Conservation (phyloP, 1,140 invertebrate species). For the Drosophila nikananu region DNA sequence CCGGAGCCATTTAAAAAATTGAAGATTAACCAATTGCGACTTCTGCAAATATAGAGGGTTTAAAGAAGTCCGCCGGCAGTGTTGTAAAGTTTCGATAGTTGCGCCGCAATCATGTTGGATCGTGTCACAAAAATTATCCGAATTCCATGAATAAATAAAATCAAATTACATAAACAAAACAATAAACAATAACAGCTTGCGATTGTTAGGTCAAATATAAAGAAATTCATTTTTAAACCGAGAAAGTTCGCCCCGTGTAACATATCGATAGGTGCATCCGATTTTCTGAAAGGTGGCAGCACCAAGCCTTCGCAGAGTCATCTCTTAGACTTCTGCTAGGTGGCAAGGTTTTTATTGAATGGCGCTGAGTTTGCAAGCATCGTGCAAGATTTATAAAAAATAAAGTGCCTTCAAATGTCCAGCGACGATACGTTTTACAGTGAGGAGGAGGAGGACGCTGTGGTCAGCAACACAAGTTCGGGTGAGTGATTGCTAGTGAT, state of each 20-base stretch:
- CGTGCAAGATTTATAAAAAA: neutral
- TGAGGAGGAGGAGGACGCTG: conserved; percentile 14
- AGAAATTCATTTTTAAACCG: neutral
- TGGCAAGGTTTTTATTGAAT: conserved; percentile 25
- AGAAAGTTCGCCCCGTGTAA: too few species aligned
- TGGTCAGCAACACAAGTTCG: conserved; percentile 37
- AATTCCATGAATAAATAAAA: neutral
- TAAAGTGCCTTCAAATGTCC: conserved; percentile 11
- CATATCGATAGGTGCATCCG: conserved; percentile 10
- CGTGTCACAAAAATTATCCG: neutral
- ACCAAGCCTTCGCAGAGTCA: neutral
- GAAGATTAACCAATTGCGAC: neutral
- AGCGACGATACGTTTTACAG: conserved; percentile 54
- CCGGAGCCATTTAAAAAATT: conserved; percentile 1
- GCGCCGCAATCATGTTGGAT: neutral
- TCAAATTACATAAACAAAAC: neutral
- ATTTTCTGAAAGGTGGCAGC: neutral
- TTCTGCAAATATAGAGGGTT: neutral
- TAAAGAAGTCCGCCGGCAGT: conserved; percentile 12
- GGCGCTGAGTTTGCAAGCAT: conserved; percentile 35
- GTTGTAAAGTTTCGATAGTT: conserved; percentile 1
- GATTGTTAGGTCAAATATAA: neutral
- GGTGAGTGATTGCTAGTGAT: conserved; percentile 20
- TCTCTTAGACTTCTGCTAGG: neutral
- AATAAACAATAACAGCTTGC: neutral